These are phyloP conservation scores for Anas platyrhynchos DNA, from an alignment of 2,113 vertebrate genomes.

Conservation along the genomic window DNA sequence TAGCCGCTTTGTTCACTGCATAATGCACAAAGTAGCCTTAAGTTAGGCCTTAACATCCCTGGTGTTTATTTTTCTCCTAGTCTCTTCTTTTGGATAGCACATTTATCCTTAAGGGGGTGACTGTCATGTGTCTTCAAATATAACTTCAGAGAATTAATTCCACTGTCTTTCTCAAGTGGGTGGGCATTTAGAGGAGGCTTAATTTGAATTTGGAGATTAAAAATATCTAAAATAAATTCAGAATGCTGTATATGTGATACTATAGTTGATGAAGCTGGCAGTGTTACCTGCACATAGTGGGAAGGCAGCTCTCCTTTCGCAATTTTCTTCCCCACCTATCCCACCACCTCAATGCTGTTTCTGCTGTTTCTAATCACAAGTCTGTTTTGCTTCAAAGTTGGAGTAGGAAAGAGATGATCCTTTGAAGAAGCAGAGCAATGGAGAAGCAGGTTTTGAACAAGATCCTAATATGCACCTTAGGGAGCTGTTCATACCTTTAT, in stretches of 20 bases:
- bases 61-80: neutral
- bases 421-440: neutral
- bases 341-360: neutral
- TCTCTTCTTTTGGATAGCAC: neutral
- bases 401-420: neutral
- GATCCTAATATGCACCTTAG: neutral
- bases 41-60: neutral
- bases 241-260: neutral
- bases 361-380: neutral
- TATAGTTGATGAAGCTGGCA: neutral
- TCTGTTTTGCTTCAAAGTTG: neutral
- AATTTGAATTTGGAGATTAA: conserved; percentile 2
- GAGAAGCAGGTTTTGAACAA: neutral
- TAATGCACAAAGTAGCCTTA: neutral
- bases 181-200: neutral
- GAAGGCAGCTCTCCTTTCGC: neutral
- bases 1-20: neutral
- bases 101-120: neutral
- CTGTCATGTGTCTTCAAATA: neutral
- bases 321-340: neutral
- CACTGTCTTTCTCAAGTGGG: neutral
- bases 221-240: neutral
- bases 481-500: neutral
- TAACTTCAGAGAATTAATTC: neutral
- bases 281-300: neutral